These are phyloP conservation scores for Zygogramma bicolorata DNA, from an alignment of 2,888 invertebrate genomes.

Conservation along the genomic window DNA sequence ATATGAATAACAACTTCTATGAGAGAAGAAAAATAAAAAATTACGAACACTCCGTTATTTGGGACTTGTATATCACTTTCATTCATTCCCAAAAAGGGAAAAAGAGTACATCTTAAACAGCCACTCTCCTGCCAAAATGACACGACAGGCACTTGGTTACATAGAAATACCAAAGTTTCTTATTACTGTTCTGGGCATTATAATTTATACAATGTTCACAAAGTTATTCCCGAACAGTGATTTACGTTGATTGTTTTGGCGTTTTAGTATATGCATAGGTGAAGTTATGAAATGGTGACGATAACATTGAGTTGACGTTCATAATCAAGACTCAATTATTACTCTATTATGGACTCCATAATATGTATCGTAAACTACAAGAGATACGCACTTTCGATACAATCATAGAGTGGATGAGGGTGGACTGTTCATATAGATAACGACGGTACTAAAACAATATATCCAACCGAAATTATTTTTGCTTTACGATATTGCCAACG, in stretches of 20 bases:
- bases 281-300: neutral
- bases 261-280: neutral
- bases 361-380: constrained; percentile 18
- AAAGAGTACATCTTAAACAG: too few species aligned
- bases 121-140: too few species aligned
- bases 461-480: constrained; percentile 18
- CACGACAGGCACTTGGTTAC: too few species aligned
- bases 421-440: constrained; percentile 23
- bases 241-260: neutral
- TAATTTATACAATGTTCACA: neutral
- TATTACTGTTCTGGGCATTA: too few species aligned
- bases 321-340: constrained; percentile 27
- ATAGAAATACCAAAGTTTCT: too few species aligned
- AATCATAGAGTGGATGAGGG: constrained; percentile 25
- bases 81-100: too few species aligned
- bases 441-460: neutral
- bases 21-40: too few species aligned
- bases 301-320: constrained; percentile 19
- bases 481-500: too few species aligned
- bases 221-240: neutral
- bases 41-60: too few species aligned
- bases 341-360: constrained; percentile 25
- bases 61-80: too few species aligned
- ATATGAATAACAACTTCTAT: too few species aligned
- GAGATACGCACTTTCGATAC: constrained; percentile 27